Conservation (phyloP, 1,140 invertebrate genomes). For the Leptinotarsa defecta region DNA sequence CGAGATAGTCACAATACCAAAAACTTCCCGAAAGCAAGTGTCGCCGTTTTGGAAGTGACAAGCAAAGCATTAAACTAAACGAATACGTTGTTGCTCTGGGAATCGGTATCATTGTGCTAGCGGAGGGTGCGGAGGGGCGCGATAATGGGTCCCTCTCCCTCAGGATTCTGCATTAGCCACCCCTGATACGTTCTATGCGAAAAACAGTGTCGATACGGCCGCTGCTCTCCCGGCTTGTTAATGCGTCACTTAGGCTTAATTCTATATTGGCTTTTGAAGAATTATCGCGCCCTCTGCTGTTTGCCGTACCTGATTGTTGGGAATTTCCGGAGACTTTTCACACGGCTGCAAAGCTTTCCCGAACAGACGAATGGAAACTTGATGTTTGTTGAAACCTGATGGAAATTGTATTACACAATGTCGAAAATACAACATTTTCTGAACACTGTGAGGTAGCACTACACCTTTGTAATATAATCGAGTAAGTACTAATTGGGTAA, state of each 20-base stretch:
- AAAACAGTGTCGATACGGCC: conserved; percentile 40
- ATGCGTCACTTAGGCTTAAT: conserved; percentile 43
- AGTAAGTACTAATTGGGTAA: no score
- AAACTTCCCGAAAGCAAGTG: conserved; percentile 18
- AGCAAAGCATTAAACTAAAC: conserved; percentile 52
- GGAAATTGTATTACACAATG: no score
- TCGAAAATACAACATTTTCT: no score
- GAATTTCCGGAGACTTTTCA: neutral
- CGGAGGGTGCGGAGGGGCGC: conserved; percentile 47
- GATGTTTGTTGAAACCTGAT: no score
- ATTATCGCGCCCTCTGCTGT: conserved; percentile 35
- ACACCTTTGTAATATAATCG: no score
- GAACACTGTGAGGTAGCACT: no score
- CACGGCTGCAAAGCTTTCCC: neutral
- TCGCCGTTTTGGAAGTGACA: conserved; percentile 40
- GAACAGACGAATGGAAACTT: neutral
- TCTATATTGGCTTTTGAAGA: conserved; percentile 43
- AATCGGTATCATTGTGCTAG: conserved; percentile 48
- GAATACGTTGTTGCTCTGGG: conserved; percentile 50
- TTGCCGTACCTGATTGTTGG: conserved; percentile 5
- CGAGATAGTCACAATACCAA: neutral
- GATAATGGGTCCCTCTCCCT: conserved; percentile 51
- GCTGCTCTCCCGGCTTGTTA: conserved; percentile 34
- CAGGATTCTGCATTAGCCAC: conserved; percentile 44
- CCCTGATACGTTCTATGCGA: conserved; percentile 29